Evolutionary conservation across 2,113 vertebrate species (phyloP), one percentile per base, ranked within the genome.

Genomic region (Heterochromis multidens): DNA sequence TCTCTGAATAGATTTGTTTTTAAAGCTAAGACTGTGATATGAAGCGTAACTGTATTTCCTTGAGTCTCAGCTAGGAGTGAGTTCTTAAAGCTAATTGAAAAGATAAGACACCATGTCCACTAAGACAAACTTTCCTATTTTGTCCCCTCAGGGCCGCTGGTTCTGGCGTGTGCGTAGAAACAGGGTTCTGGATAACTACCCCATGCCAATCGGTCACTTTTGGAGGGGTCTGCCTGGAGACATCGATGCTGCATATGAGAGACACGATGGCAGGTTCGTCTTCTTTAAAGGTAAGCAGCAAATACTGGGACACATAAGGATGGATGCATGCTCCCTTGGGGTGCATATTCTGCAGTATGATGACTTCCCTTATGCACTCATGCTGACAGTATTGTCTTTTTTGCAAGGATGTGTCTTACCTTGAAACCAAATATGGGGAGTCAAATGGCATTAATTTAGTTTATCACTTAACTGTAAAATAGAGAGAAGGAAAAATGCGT

Each of bases 111-210:
- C 49, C 31, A 54, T 8, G 1, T 4, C 16, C 6, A 7, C 17
- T 46, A 21, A 60, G 78, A 77, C 13, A 74, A 21, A 37, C 10
- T 0, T 52, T 4, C 1, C 2, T 5, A 21, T 63, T 54, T 62
- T 77, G 6, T 86, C 9, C 29, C 29, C 33, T 6, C 78, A 99
- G 99, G 99, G 98, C 31, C 96, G 95, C 16, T 99, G 99, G 99
- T 99, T 99, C 95, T 99, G 99, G 99, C 96, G 99, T 74, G 98
- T 99, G 3, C 96, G 98, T 52, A 96, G 97, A 88, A 99, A 99
- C 94, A 95, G 97, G 2, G 98, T 99, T 56, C 95, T 99, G 90
- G 98, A 99, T 94, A 99, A 99, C 89, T 99, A 99, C 88, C 99
- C 99, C 33, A 99, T 99, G 98, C 98, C 98, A 81, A 98, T 99